These are phyloP conservation scores for Eristalis tenax DNA, from an alignment of 2,888 invertebrate species.

Conservation along the genomic window DNA sequence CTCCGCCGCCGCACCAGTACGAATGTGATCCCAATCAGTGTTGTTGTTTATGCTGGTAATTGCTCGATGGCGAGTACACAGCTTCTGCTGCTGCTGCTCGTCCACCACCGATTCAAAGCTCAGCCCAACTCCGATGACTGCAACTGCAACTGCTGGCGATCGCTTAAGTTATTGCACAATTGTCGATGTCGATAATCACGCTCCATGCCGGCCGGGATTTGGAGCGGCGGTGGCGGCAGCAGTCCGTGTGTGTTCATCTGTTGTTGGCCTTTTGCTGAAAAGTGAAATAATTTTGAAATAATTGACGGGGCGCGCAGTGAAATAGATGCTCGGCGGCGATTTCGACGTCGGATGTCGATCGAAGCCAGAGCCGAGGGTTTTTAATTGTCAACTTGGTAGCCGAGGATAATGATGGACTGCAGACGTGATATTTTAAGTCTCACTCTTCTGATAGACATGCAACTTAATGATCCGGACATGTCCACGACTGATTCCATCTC, in stretches of 20 bases:
- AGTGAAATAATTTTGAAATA: slow-evolving; percentile 71
- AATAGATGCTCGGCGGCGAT: slow-evolving; percentile 9
- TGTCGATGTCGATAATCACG: slow-evolving; percentile 66
- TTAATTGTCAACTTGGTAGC: slow-evolving; percentile 59
- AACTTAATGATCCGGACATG: slow-evolving; percentile 60
- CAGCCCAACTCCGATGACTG: background rate
- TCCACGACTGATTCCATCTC: slow-evolving; percentile 50
- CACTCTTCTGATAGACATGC: slow-evolving; percentile 51
- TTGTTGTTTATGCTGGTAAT: slow-evolving; percentile 70
- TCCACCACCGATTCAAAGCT: background rate
- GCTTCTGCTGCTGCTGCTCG: slow-evolving; percentile 40
- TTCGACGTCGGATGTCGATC: slow-evolving; percentile 12
- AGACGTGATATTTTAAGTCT: slow-evolving; percentile 48
- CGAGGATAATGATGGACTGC: slow-evolving; percentile 3
- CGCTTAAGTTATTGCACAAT: slow-evolving; percentile 70
- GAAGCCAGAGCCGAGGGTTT: background rate
- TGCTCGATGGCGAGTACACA: slow-evolving; percentile 62
- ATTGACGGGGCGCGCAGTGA: slow-evolving; percentile 51
- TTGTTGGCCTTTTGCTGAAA: slow-evolving; percentile 55
- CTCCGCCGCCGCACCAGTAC: background rate
- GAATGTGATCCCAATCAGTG: slow-evolving; percentile 68
- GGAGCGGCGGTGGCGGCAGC: background rate
- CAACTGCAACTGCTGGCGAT: slow-evolving; percentile 41
- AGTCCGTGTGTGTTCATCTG: slow-evolving; percentile 30
- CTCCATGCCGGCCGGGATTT: background rate